Conservation (phyloP, 2,888 invertebrate species). For the Phlogophora meticulosa region DNA sequence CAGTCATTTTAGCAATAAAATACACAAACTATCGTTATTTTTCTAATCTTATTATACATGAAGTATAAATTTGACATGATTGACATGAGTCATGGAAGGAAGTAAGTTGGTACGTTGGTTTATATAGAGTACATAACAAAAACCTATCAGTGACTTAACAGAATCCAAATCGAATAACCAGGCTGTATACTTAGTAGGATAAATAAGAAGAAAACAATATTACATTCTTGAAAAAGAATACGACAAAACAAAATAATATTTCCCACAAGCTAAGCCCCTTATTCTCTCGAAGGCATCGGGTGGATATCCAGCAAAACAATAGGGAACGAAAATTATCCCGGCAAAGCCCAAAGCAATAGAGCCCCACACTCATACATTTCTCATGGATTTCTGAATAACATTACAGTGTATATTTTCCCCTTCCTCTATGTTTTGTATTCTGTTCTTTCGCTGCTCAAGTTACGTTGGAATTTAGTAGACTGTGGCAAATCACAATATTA, state of each 20-base stretch:
- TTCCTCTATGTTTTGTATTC: conserved; percentile 52
- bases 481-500: conserved; percentile 55
- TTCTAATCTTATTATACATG: too few relatives aligned
- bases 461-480: conserved; percentile 48
- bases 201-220: conserved; percentile 43
- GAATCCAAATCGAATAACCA: conserved; percentile 29
- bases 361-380: conserved; percentile 67
- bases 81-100: too few relatives aligned
- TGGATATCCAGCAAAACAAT: conserved; percentile 72
- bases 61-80: too few relatives aligned
- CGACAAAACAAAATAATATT: conserved; percentile 64
- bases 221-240: conserved; percentile 49
- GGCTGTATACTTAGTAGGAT: conserved; percentile 19
- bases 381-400: conserved; percentile 70
- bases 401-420: conserved; percentile 56
- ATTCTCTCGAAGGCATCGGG: conserved; percentile 70
- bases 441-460: conserved; percentile 39
- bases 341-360: conserved; percentile 69
- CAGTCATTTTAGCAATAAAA: too few relatives aligned
- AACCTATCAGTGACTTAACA: background rate
- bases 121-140: background rate
- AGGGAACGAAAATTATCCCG: conserved; percentile 73
- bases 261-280: conserved; percentile 69
- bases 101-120: too few relatives aligned
- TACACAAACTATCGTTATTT: too few relatives aligned